Evolutionary conservation across 2,888 invertebrate genomes (phyloP).

Genomic region (Abrostola tripartita): DNA sequence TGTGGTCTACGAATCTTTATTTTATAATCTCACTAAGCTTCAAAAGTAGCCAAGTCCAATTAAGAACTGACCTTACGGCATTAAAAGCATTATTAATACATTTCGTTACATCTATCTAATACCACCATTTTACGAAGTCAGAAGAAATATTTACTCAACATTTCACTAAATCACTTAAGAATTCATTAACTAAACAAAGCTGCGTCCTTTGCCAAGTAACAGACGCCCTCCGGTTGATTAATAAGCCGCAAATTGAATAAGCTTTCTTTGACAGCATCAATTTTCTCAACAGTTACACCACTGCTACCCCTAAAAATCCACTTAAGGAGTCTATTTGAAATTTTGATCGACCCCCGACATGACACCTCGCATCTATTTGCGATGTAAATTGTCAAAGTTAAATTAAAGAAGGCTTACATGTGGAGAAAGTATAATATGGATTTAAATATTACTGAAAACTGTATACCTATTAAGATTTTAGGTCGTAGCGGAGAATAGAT

Average conservation of each 20-base stretch:
- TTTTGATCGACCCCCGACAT: constrained; percentile 85
- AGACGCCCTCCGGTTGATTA: constrained; percentile 76
- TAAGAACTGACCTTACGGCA: too few relatives aligned
- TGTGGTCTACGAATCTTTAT: too few relatives aligned
- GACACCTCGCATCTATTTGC: constrained; percentile 86
- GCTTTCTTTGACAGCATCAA: constrained; percentile 86
- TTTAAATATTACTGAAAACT: neutral
- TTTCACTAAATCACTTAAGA: constrained; percentile 53
- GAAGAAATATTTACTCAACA: constrained; percentile 26
- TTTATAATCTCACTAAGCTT: too few relatives aligned
- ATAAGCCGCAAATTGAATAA: constrained; percentile 85
- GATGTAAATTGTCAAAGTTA: constrained; percentile 87
- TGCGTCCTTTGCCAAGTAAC: constrained; percentile 61
- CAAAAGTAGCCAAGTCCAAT: too few relatives aligned
- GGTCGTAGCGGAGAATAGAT: neutral
- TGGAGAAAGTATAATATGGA: constrained; percentile 12
- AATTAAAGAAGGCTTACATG: constrained; percentile 69
- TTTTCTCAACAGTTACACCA: constrained; percentile 80
- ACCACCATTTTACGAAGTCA: neutral
- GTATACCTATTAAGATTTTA: neutral
- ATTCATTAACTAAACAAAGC: constrained; percentile 70
- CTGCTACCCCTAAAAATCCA: constrained; percentile 83
- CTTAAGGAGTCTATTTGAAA: constrained; percentile 85
- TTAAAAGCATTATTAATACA: too few relatives aligned
- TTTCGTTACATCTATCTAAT: too few relatives aligned